Percentiles rank a stretch among this genome's conserved stretches.
Evolutionary conservation across 2,888 invertebrate species (phyloP).

Genomic region (Hydraecia micacea): DNA sequence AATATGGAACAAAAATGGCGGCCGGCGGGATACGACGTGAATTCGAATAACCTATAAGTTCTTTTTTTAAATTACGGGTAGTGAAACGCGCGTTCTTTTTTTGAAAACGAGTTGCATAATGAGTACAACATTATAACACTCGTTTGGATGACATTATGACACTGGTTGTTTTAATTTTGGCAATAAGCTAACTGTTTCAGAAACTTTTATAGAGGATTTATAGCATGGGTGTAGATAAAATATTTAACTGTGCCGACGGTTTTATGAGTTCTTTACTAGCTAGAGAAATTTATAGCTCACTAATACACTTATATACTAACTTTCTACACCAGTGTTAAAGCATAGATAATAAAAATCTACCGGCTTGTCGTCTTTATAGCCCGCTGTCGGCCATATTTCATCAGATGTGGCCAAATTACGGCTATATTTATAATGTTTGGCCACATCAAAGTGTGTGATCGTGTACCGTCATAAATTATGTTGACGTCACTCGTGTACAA

Average conservation of each 20-base stretch:
- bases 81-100: too few relatives aligned
- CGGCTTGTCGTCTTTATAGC: conserved; percentile 13
- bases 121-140: too few relatives aligned
- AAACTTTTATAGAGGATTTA: too few relatives aligned
- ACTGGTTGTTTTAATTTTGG: too few relatives aligned
- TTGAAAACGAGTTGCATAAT: too few relatives aligned
- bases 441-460: conserved; percentile 65
- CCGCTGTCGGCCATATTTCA: conserved; percentile 43
- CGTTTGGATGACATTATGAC: too few relatives aligned
- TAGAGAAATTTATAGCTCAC: background rate
- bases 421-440: conserved; percentile 64
- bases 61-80: too few relatives aligned
- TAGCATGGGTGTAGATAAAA: too few relatives aligned
- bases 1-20: too few relatives aligned
- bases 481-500: conserved; percentile 62
- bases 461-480: conserved; percentile 71
- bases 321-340: background rate
- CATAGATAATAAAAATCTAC: conserved; percentile 41
- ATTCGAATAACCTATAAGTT: too few relatives aligned
- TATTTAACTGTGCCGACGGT: conserved; percentile 12
- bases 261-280: background rate
- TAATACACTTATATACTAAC: conserved; percentile 5
- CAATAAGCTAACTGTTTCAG: too few relatives aligned
- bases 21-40: too few relatives aligned
- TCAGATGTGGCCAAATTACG: conserved; percentile 56